Percentiles rank a stretch among this genome's conserved stretches.
Conservation (phyloP, 2,797 vertebrate genomes). For the Balearica regulorum region DNA sequence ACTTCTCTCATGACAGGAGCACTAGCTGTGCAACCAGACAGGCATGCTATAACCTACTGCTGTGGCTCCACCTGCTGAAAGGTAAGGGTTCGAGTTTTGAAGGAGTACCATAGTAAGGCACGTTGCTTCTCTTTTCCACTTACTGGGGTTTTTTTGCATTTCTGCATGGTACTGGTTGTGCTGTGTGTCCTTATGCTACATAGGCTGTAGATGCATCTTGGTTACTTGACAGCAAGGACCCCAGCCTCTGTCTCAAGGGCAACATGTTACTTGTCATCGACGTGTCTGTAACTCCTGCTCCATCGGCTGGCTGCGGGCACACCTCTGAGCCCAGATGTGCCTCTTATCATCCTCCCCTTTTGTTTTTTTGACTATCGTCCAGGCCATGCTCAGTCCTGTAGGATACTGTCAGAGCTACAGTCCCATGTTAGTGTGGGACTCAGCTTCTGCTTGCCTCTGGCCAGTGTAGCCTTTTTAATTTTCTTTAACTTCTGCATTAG, state of each 20-base stretch:
- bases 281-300: background rate
- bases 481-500: background rate
- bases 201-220: accelerated
- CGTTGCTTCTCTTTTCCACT: background rate
- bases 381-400: background rate
- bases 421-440: background rate
- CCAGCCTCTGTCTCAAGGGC: background rate
- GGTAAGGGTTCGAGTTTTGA: background rate
- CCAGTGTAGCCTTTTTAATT: background rate
- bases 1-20: background rate
- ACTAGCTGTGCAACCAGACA: background rate
- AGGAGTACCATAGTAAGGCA: background rate
- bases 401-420: background rate
- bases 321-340: background rate
- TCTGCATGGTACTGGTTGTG: background rate
- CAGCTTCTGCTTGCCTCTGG: background rate
- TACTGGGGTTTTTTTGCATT: background rate
- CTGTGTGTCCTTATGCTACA: too few relatives aligned
- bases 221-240: background rate
- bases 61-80: conserved; percentile 68
- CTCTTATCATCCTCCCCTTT: background rate
- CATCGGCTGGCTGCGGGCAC: accelerated
- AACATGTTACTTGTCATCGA: background rate
- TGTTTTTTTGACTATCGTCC: background rate
- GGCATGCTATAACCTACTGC: conserved; percentile 39